phyloP scores from a whole-genome alignment of 1,140 invertebrate genomes.

The Maconellicoccus hirsutus region DNA sequence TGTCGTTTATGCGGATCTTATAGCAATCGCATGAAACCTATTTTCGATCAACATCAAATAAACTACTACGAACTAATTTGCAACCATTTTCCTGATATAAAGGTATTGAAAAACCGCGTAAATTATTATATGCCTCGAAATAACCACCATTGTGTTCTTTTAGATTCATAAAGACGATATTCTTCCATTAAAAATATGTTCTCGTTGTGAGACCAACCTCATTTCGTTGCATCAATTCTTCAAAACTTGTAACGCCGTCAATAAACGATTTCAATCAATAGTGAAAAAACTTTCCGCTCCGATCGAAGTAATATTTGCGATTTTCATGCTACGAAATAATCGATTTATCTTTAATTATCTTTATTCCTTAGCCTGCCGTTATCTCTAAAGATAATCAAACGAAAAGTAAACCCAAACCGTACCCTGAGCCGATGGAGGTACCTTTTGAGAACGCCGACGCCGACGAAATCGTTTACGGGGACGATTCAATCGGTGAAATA shows the following conservation, averaged over 20 bases:
- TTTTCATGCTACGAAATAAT: background rate
- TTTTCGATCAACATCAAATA: background rate
- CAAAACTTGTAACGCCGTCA: background rate
- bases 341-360: background rate
- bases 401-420: background rate
- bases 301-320: background rate
- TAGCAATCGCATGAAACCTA: background rate
- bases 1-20: background rate
- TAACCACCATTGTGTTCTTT: background rate
- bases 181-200: background rate
- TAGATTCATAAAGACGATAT: background rate
- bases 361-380: background rate
- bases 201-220: background rate
- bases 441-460: background rate
- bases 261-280: background rate
- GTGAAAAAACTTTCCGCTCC: background rate
- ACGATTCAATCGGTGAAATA: background rate
- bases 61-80: background rate
- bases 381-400: background rate
- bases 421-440: background rate
- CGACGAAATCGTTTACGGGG: background rate
- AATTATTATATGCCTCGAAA: background rate
- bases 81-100: background rate
- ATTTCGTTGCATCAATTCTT: background rate
- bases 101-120: background rate